phyloP scores from a whole-genome alignment of 1,140 invertebrate genomes.

The Drosophila mauritiana region DNA sequence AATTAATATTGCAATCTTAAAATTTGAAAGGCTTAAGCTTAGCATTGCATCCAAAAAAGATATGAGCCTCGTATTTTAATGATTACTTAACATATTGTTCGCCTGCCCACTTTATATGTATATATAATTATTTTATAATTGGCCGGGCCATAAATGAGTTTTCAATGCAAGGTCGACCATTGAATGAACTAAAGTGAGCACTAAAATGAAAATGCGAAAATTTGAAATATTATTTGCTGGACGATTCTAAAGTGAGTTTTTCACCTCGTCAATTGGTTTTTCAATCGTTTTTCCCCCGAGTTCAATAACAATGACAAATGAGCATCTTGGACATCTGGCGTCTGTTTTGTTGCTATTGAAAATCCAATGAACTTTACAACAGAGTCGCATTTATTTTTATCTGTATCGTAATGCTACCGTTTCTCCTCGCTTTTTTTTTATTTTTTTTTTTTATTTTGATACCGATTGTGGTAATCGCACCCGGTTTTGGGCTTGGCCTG shows the following conservation, averaged over 20 bases:
- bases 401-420: constrained; percentile 12
- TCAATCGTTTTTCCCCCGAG: constrained; percentile 6
- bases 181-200: constrained; percentile 41
- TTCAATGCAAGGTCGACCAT: constrained; percentile 58
- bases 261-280: constrained; percentile 33
- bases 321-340: constrained; percentile 28
- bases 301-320: constrained; percentile 39
- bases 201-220: constrained; percentile 22
- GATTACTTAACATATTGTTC: constrained; percentile 24
- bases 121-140: constrained; percentile 55
- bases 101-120: constrained; percentile 11
- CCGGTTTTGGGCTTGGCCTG: constrained; percentile 50
- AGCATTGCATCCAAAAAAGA: constrained; percentile 11
- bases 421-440: constrained; percentile 5
- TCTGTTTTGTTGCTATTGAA: constrained; percentile 19
- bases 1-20: constrained; percentile 11
- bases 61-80: constrained; percentile 28
- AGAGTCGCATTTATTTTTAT: constrained; percentile 41
- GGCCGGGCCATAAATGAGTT: constrained; percentile 50
- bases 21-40: constrained; percentile 16
- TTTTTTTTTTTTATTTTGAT: neutral
- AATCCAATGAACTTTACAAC: constrained; percentile 50
- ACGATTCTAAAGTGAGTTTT: constrained; percentile 15
- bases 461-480: constrained; percentile 33
- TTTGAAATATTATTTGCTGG: constrained; percentile 18